Evolutionary conservation across 92 coral and sea anemone species (phyloP).

Genomic region (Parazoanthus darwini): DNA sequence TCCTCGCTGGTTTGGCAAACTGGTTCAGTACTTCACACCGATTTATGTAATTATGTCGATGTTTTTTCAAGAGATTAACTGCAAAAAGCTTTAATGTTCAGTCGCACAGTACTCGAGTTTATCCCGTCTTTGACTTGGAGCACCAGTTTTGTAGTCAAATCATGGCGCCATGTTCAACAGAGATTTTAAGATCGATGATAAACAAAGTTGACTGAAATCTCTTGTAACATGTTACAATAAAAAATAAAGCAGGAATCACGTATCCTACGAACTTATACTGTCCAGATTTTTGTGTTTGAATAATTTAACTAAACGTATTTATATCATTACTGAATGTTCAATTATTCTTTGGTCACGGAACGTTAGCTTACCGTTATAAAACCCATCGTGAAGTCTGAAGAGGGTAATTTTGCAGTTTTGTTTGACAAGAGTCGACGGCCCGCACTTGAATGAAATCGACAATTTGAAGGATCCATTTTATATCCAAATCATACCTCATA

Average conservation of each 20-base stretch:
- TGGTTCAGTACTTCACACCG: too few relatives aligned
- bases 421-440: background rate
- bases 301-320: background rate
- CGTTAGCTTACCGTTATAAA: background rate
- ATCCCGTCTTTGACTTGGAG: too few relatives aligned
- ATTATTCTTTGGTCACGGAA: background rate
- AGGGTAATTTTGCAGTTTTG: background rate
- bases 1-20: too few relatives aligned
- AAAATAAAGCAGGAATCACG: background rate
- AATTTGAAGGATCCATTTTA: background rate
- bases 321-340: background rate
- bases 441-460: background rate
- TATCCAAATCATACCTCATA: constrained; percentile 12
- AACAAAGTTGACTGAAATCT: too few relatives aligned
- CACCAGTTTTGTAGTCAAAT: too few relatives aligned
- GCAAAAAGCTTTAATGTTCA: too few relatives aligned
- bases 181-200: too few relatives aligned
- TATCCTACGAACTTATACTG: background rate
- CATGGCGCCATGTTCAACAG: too few relatives aligned
- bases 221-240: too few relatives aligned
- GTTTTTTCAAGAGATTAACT: too few relatives aligned
- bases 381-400: background rate
- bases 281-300: background rate
- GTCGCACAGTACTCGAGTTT: too few relatives aligned
- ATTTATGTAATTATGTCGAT: too few relatives aligned